Evolutionary conservation across 2,888 invertebrate genomes (phyloP), one percentile per base, ranked within the genome.

Genomic region (Leptodirus hochenwartii): DNA sequence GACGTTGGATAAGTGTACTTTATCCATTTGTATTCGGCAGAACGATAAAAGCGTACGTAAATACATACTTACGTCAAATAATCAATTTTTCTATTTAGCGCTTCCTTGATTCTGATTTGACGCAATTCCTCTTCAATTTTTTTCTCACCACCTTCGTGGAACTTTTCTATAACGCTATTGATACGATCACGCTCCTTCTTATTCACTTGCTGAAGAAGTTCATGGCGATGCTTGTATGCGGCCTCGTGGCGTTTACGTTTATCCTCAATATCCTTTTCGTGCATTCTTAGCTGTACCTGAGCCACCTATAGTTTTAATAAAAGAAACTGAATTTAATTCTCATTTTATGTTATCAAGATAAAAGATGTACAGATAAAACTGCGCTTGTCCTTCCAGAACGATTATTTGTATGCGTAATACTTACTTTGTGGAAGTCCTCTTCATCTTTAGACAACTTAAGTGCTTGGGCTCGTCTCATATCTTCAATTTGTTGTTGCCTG

Each of bases 131-230:
- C 59, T 43, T 74, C 69, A 43, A 69, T 54, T 33, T 68, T 58
- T 31, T 71, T 54, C 0, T 69, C 69, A 14, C 66, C 54, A 2
- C 76, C 76, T 44, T 77, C 74, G 41, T 71, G 69, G 45, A 68
- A 70, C 28, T 65, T 61, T 46, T 61, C 62, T 45, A 69, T 68
- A 3, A 70, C 61, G 8, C 61, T 44, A 22, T 64, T 61, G 11
- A 70, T 69, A 54, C 66, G 62, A 36, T 69, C 63, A 5, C 62
- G 59, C 46, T 77, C 76, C 41, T 73, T 77, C 37, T 73, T 67
- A 43, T 74, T 70, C 27, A 78, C 69, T 52, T 75, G 74, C 39
- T 65, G 67, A 50, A 77, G 59, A 27, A 78, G 66, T 41, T 64
- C 70, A 33, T 60, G 64, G 2, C 73, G 61, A 39, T 75, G 68